A percentile compares a stretch with the other conserved stretches of the same genome.
Evolutionary conservation across 1,140 invertebrate genomes (phyloP).

Genomic region (Musca vetustissima): DNA sequence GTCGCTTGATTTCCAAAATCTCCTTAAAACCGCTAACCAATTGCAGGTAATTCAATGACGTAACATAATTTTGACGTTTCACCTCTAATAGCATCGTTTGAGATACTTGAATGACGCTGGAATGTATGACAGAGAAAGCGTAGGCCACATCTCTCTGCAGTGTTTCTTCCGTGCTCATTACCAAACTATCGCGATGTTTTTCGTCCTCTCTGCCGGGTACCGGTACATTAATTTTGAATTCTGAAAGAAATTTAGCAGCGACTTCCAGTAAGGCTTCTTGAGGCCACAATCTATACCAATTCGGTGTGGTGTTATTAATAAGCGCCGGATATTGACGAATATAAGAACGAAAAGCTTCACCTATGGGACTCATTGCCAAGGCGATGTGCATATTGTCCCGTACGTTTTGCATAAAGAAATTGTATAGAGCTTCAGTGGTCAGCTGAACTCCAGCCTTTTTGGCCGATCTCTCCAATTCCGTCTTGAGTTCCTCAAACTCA

Average conservation of each 20-base stretch:
- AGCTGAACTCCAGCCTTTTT: constrained; percentile 66
- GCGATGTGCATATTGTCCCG: constrained; percentile 77
- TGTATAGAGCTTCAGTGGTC: constrained; percentile 69
- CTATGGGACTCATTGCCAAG: constrained; percentile 84
- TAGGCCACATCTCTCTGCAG: constrained; percentile 65
- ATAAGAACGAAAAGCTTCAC: constrained; percentile 74
- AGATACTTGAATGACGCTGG: constrained; percentile 71
- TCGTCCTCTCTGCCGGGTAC: constrained; percentile 62
- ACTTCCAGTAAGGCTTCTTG: constrained; percentile 83
- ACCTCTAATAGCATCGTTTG: constrained; percentile 72
- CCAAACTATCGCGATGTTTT: constrained; percentile 56
- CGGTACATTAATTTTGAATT: constrained; percentile 67
- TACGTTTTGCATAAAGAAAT: constrained; percentile 76
- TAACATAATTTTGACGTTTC: constrained; percentile 82
- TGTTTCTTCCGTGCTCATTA: constrained; percentile 63
- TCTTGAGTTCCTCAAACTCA: constrained; percentile 84
- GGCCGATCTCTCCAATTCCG: constrained; percentile 65
- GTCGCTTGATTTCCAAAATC: constrained; percentile 73
- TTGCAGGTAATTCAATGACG: constrained; percentile 82
- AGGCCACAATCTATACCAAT: constrained; percentile 88
- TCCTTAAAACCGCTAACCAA: constrained; percentile 79
- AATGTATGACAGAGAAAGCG: constrained; percentile 77
- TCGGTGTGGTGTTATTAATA: constrained; percentile 83
- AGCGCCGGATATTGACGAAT: constrained; percentile 83
- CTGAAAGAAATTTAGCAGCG: constrained; percentile 68